Base-by-base conservation (phyloP, 1,140 invertebrate genomes). In the Drosophila setifemur region DNA sequence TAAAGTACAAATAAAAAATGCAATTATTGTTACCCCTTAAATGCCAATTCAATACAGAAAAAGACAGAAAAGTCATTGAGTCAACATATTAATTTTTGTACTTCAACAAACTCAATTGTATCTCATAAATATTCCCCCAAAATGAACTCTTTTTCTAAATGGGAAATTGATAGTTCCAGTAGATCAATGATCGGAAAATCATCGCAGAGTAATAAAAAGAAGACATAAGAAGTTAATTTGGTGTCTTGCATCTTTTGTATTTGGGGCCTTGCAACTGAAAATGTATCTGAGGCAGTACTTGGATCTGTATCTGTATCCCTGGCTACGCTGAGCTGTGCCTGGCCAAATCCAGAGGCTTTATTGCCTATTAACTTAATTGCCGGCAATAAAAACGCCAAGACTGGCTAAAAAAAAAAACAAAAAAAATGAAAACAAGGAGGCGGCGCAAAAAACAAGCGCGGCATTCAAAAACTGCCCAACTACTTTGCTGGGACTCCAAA, bases 311-410 rank as follows among this genome's bases (percentile, higher is more conserved):
- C 44, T 31, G 60, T 35, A 26, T 48, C 26, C 53, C 37, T 19
- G 18, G 19, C 19, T 29, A 37, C 5, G 6, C 5, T 11, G 29
- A 9, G 8, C 12, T 35, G 33, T 25, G 43, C 12, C 14, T 72
- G 55, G 45, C n/a, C 47, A 66, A 76, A 76, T 77, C 60, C 73
- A 53, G 64, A 77, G 61, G 61, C 74, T 78, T 78, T 78, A 78
- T 78, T 78, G 74, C 68, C 74, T 77, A 78, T 78, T 78, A 78
- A 78, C 61, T 78, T 78, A 78, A 78, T 78, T 78, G 74, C 74
- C 47, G 61, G 74, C 73, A 68, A 78, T 76, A 78, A 78, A 77
- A 68, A 73, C 43, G 69, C 70, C 63, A 71, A 71, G 60, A 64
- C 67, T 64, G 50, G 45, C 60, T 50, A 57, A 71, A 54, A 55